These are phyloP conservation scores for Steinernema hermaphroditum DNA, from an alignment of 2,888 invertebrate genomes.

Conservation along the genomic window DNA sequence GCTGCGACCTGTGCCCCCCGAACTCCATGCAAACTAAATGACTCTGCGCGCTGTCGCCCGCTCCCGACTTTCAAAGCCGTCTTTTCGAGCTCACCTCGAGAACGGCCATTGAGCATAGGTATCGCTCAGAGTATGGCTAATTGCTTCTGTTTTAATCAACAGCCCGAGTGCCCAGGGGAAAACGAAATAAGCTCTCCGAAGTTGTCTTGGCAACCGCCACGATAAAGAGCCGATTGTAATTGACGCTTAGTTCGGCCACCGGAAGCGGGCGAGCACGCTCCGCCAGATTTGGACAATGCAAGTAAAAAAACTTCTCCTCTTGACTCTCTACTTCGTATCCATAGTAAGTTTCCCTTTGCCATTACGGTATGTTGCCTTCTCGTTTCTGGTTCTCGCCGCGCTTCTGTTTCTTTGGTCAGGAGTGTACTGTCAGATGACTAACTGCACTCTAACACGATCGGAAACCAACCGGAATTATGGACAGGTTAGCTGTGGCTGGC, in stretches of 20 bases:
- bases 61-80: neutral
- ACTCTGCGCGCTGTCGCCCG: neutral
- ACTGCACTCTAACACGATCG: conserved; percentile 36
- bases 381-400: conserved; percentile 47
- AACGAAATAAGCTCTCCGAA: conserved; percentile 16
- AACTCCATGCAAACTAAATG: conserved; percentile 29
- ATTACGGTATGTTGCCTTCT: neutral
- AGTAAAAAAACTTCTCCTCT: conserved; percentile 17
- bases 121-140: conserved; percentile 6
- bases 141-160: neutral
- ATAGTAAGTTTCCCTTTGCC: conserved; percentile 40
- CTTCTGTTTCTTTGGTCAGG: conserved; percentile 51
- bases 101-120: neutral
- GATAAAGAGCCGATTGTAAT: conserved; percentile 25
- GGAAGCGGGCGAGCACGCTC: neutral
- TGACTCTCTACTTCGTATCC: conserved; percentile 46
- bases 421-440: conserved; percentile 48
- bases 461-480: conserved; percentile 43
- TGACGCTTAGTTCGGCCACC: neutral
- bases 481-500: conserved; percentile 35
- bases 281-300: neutral
- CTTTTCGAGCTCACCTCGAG: neutral
- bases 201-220: conserved; percentile 28
- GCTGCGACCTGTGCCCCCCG: conserved; percentile 11
- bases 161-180: conserved; percentile 5